A percentile compares a stretch with the other conserved stretches of the same genome.
phyloP scores from a whole-genome alignment of 2,113 vertebrate species.

The Petromus typicus region DNA sequence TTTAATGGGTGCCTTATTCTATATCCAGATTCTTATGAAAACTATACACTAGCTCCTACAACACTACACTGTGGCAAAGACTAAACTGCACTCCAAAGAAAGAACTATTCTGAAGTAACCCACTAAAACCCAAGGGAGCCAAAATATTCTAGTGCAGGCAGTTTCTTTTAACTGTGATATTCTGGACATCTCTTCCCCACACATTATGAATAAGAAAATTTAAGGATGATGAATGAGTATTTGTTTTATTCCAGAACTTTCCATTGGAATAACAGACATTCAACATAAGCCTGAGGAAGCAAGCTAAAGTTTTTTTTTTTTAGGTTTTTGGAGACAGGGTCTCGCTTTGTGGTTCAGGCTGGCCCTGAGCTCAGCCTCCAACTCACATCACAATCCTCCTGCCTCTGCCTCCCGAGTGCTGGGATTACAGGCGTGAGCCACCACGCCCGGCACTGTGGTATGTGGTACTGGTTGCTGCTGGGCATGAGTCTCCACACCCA shows the following conservation, averaged over 20 bases:
- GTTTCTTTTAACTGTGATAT: not conserved
- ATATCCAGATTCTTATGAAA: conserved; percentile 43
- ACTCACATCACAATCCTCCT: too few relatives aligned
- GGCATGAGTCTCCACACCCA: too few relatives aligned
- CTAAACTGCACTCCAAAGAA: not conserved
- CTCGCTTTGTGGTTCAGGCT: too few relatives aligned
- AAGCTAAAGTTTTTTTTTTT: not conserved
- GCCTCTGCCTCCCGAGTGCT: too few relatives aligned
- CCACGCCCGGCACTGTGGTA: too few relatives aligned
- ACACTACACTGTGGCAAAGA: conserved; percentile 36
- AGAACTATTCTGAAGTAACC: not conserved
- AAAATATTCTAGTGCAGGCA: not conserved
- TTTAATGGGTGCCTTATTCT: not conserved
- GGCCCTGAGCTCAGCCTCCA: too few relatives aligned
- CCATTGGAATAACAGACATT: not conserved
- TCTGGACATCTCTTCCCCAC: conserved; percentile 12
- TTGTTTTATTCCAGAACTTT: conserved; percentile 44
- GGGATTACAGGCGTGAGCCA: too few relatives aligned
- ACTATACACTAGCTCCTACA: not conserved
- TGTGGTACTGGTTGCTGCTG: too few relatives aligned
- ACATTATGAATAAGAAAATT: conserved; percentile 43
- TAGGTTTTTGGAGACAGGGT: too few relatives aligned
- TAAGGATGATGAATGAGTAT: conserved; percentile 36
- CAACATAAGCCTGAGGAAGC: conserved; percentile 2
- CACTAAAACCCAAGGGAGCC: not conserved